These are phyloP conservation scores for Tamandua tetradactyla DNA, from an alignment of 2,797 vertebrate genomes.

Conservation along the genomic window DNA sequence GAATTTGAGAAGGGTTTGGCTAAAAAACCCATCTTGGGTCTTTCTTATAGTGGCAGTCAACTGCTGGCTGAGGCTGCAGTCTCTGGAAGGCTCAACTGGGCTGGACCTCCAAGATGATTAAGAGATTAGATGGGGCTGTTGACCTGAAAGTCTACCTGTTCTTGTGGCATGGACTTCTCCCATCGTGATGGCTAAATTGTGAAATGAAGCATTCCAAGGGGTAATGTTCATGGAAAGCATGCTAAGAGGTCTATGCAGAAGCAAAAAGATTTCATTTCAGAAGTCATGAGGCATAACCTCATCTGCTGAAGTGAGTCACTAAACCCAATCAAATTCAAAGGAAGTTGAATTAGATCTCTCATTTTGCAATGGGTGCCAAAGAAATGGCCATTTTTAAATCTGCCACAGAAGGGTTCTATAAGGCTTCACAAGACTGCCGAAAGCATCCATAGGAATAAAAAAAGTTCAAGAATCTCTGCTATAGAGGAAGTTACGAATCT, in stretches of 20 bases:
- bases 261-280: not conserved
- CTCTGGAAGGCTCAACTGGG: not conserved
- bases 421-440: not conserved
- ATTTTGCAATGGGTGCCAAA: not conserved
- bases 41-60: not conserved
- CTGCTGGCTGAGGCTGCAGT: not conserved
- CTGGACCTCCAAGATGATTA: not conserved
- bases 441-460: not conserved
- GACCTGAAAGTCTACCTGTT: not conserved
- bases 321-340: not conserved
- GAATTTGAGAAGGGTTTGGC: not conserved
- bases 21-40: not conserved
- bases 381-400: not conserved
- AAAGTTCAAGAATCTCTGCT: not conserved
- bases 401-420: not conserved
- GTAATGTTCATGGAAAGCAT: not conserved
- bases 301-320: not conserved
- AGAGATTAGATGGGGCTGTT: not conserved
- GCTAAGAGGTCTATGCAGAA: not conserved
- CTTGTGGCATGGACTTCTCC: not conserved
- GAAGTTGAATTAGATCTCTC: not conserved
- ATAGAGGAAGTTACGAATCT: not conserved
- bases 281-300: not conserved
- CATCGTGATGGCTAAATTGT: not conserved
- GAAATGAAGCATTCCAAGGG: not conserved